Evolutionary conservation across 1,140 invertebrate species (phyloP).

Genomic region (Pogonognathellus flavescens): DNA sequence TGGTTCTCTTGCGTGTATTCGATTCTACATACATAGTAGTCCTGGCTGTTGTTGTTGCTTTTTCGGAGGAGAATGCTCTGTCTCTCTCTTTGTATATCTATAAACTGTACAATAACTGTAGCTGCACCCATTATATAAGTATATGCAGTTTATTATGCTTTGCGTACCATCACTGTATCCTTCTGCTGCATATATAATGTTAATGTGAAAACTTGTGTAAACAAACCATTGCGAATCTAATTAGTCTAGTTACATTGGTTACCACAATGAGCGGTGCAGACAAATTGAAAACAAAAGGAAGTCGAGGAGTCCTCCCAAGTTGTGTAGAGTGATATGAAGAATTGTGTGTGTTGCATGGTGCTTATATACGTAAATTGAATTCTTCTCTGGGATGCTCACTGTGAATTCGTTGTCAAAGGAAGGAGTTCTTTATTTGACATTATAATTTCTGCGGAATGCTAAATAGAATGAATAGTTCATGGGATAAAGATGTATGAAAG

Average conservation of each 20-base stretch:
- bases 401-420: background rate
- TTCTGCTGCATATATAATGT: slow-evolving; percentile 11
- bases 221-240: slow-evolving; percentile 39
- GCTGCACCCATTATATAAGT: too few species aligned
- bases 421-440: slow-evolving; percentile 25
- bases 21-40: too few species aligned
- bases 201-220: slow-evolving; percentile 45
- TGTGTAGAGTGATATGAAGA: too few species aligned
- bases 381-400: background rate
- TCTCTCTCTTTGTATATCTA: too few species aligned
- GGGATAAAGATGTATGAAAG: background rate
- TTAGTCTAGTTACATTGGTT: slow-evolving; percentile 22
- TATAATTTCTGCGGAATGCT: slow-evolving; percentile 22
- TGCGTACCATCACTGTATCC: too few species aligned
- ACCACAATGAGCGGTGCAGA: slow-evolving; percentile 24
- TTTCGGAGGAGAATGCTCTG: too few species aligned
- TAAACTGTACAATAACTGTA: too few species aligned
- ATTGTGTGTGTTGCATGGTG: too few species aligned
- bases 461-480: slow-evolving; percentile 23
- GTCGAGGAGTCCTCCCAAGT: background rate
- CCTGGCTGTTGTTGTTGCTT: too few species aligned
- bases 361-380: background rate
- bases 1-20: background rate
- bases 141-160: too few species aligned
- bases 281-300: slow-evolving; percentile 43